A percentile compares a stretch with the other conserved stretches of the same genome.
These are phyloP conservation scores for Symphodus melops DNA, from an alignment of 2,113 vertebrate genomes.

Conservation along the genomic window DNA sequence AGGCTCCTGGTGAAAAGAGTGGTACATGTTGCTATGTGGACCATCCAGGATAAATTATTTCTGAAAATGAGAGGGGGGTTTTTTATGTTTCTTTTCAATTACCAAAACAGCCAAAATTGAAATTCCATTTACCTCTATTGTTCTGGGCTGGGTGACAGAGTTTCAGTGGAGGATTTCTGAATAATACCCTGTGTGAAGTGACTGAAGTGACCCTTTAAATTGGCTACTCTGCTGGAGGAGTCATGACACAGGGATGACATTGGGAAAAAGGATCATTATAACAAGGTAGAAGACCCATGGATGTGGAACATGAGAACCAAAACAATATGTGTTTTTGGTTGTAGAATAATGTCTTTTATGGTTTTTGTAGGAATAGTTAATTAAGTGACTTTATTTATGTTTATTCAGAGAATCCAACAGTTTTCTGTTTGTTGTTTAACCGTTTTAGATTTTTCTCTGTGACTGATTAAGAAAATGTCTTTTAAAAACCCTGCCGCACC, in stretches of 20 bases:
- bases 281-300: constrained; percentile 14
- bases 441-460: background rate
- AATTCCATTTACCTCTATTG: constrained; percentile 23
- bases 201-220: constrained; percentile 37
- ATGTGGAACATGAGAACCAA: background rate
- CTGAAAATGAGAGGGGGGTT: background rate
- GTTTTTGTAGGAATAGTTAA: background rate
- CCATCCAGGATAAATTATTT: background rate
- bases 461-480: background rate
- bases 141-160: background rate
- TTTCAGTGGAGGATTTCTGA: constrained; percentile 29
- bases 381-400: background rate
- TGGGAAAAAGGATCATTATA: constrained; percentile 40
- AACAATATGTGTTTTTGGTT: background rate
- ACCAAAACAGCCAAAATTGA: constrained; percentile 1
- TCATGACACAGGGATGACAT: constrained; percentile 40
- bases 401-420: background rate
- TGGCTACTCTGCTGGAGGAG: constrained; percentile 25
- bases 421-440: background rate
- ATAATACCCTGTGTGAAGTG: constrained; percentile 39
- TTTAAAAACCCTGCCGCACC: background rate
- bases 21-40: background rate
- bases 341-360: too few species aligned
- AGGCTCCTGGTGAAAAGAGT: background rate
- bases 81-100: constrained; percentile 21